Evolutionary conservation across 1,140 invertebrate genomes (phyloP).

Genomic region (Steinernema feltiae): DNA sequence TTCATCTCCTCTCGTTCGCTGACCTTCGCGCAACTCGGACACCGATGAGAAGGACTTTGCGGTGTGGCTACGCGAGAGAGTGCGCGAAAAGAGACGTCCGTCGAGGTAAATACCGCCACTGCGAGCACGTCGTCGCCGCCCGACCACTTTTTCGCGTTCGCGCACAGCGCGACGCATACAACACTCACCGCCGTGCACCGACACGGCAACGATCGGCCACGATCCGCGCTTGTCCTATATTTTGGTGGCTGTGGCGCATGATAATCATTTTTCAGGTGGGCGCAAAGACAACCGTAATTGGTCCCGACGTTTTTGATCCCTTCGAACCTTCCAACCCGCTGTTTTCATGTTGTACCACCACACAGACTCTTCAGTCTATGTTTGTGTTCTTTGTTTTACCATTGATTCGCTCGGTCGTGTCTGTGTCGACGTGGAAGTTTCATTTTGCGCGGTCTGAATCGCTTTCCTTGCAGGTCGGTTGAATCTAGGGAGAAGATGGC

Average conservation of each 20-base stretch:
- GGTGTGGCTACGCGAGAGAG: too few relatives aligned
- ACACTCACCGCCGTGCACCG: background rate
- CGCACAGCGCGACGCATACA: background rate
- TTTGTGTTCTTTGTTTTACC: too few relatives aligned
- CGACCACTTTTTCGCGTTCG: background rate
- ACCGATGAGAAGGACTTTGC: background rate
- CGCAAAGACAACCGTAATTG: too few relatives aligned
- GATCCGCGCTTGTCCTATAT: constrained; percentile 13
- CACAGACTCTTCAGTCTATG: too few relatives aligned
- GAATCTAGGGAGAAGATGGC: background rate
- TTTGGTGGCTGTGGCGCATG: background rate
- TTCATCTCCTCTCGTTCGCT: background rate
- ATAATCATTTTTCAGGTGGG: background rate
- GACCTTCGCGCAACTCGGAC: constrained; percentile 8
- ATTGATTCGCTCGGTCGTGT: background rate
- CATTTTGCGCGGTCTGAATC: background rate
- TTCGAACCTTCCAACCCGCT: too few relatives aligned
- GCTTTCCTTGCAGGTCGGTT: background rate
- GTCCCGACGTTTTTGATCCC: too few relatives aligned
- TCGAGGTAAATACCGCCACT: constrained; percentile 4
- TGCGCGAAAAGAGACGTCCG: background rate
- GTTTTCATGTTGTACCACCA: too few relatives aligned
- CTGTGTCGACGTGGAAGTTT: background rate
- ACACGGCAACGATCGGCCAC: background rate
- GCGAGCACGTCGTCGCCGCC: background rate